Conservation (phyloP, 2,888 invertebrate species). For the Ormyrus rosae region DNA sequence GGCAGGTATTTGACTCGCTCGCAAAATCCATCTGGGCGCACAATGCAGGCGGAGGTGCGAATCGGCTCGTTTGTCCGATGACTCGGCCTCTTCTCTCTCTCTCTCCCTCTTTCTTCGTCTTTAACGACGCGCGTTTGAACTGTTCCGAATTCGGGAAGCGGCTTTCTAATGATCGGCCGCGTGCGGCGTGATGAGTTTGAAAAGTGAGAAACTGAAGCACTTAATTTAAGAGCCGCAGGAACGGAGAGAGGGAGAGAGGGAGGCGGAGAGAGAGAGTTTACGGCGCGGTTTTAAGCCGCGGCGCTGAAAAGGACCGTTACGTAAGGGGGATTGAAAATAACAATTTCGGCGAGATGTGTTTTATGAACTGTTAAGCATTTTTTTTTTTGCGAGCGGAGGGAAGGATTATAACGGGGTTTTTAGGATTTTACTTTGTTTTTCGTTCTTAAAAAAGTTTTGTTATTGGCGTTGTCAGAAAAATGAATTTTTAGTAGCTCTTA, state of each 20-base stretch:
- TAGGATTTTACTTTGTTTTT: too few relatives aligned
- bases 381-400: too few relatives aligned
- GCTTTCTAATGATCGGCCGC: constrained; percentile 43
- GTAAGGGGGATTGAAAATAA: constrained; percentile 12
- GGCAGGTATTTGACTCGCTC: constrained; percentile 24
- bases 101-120: constrained; percentile 11
- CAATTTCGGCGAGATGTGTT: background rate
- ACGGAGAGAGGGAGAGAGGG: background rate
- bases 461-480: too few relatives aligned
- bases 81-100: constrained; percentile 64
- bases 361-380: too few relatives aligned
- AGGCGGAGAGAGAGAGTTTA: background rate
- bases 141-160: constrained; percentile 49
- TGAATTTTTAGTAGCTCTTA: too few relatives aligned
- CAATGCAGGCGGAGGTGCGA: constrained; percentile 64
- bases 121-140: constrained; percentile 53
- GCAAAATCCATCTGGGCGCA: too few relatives aligned
- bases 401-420: too few relatives aligned
- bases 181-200: constrained; percentile 11
- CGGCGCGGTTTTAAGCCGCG: background rate
- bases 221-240: constrained; percentile 30
- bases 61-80: constrained; percentile 72
- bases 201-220: constrained; percentile 50
- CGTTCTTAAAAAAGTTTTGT: too few relatives aligned
- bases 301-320: constrained; percentile 33